Conservation (phyloP, 2,797 vertebrate genomes). For the Lophotriccus pileatus region DNA sequence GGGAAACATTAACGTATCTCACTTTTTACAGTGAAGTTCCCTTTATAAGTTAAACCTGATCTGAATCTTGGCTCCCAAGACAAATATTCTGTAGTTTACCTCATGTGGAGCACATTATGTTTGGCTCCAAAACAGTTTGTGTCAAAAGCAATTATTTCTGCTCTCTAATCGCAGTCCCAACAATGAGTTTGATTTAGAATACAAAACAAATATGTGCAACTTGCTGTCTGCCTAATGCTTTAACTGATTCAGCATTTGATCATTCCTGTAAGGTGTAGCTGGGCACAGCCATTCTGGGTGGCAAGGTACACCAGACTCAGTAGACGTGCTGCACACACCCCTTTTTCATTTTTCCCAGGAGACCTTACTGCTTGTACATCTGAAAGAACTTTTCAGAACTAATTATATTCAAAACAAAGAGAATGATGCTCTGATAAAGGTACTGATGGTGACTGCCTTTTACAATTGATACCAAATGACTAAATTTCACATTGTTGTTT, state of each 20-base stretch:
- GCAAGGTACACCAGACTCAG: neutral
- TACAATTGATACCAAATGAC: neutral
- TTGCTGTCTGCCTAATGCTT: neutral
- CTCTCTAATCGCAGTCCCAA: constrained; percentile 18
- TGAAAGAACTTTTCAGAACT: neutral
- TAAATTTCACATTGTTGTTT: neutral
- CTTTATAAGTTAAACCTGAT: constrained; percentile 33
- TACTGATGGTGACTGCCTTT: neutral
- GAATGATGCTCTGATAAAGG: neutral
- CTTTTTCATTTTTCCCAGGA: neutral
- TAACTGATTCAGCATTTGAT: neutral
- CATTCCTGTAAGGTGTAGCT: neutral
- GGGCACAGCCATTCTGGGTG: neutral
- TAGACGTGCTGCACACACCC: neutral
- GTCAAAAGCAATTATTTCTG: constrained; percentile 50
- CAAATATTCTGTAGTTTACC: constrained; percentile 23
- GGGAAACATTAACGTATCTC: constrained; percentile 37
- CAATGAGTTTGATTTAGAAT: neutral
- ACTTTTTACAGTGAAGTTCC: neutral
- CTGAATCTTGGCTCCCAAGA: constrained; percentile 23
- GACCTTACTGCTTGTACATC: neutral
- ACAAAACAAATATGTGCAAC: neutral
- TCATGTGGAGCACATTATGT: constrained; percentile 26
- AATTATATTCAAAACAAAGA: neutral
- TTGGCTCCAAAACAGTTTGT: constrained; percentile 40